A percentile compares a stretch with the other conserved stretches of the same genome.
phyloP scores from a whole-genome alignment of 2,797 vertebrate species.

The Falco naumanni region DNA sequence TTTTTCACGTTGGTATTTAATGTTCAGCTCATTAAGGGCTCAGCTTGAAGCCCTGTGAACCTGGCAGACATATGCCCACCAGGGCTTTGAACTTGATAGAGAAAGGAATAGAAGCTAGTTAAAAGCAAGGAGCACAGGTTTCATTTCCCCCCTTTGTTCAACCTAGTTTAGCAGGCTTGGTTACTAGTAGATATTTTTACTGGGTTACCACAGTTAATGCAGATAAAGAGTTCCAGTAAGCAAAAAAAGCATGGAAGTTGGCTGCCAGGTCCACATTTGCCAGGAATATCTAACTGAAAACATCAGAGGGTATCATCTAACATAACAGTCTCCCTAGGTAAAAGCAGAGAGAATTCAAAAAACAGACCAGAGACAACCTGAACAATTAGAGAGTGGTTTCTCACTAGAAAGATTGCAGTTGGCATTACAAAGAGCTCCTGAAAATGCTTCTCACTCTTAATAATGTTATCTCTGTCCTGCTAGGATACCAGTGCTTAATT shows the following conservation, averaged over 20 bases:
- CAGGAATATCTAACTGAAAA: background rate
- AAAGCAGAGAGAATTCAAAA: background rate
- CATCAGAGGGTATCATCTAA: background rate
- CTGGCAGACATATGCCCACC: background rate
- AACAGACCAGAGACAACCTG: background rate
- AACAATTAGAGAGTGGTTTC: background rate
- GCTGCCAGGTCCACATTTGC: background rate
- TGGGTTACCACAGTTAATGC: background rate
- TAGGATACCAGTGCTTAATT: background rate
- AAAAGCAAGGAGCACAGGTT: background rate
- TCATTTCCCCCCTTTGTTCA: background rate
- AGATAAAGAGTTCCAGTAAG: background rate
- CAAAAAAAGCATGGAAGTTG: background rate
- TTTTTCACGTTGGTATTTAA: background rate
- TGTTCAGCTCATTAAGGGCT: background rate
- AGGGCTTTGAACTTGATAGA: background rate
- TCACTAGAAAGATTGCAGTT: background rate
- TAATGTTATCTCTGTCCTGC: background rate
- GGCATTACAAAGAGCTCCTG: background rate
- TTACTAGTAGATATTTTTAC: background rate
- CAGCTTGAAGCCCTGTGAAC: conserved; percentile 5
- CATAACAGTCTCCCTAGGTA: background rate
- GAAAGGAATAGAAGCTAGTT: background rate
- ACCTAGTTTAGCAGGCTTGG: background rate
- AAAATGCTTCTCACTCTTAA: background rate